Base-by-base conservation (phyloP, 2,888 invertebrate genomes). In the Apotomis turbidana region DNA sequence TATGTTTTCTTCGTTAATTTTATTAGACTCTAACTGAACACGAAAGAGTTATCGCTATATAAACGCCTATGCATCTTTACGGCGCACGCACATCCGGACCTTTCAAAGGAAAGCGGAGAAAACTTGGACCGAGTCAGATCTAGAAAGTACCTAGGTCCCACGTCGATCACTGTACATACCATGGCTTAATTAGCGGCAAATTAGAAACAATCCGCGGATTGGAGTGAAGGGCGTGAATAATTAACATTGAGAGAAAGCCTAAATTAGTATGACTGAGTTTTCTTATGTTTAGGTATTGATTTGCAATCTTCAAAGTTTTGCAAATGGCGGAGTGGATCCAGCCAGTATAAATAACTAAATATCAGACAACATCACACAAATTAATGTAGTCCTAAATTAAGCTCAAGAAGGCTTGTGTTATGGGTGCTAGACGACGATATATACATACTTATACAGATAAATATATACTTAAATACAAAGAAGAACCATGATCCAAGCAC, bases 81-180 rank as follows among this genome's bases (percentile, higher is more conserved):
- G 10, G 38, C n/a, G 57, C n/a, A 54, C 38, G 41, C n/a, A 66
- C 66, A 55, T 66, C 66, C 66, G 66, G 66, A 57, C 44, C 46
- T 57, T 57, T 8, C n/a, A 71, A 62, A 57, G 67, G 71, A 71
- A 71, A 71, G 71, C n/a, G 57, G 71, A 44, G 67, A 71, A 71
- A 71, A 62, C 61, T 59, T 27, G 71, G 36, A 55, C 5, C 36
- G 41, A 51, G 66, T 41, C 46, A 66, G 4, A 46, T 12, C 46
- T 66, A 66, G 66, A 55, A 66, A 66, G 66, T 55, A 66, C 46
- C 15, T 9, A 36, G 46, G 12, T 38, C 54, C 41, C 66, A n/a
- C 52, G 71, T 68, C 67, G 52, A 68, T 67, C 57, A 68, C 27
- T 4, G 49, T 9, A n/a, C 46, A 59, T 54, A 46, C 36, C 51